Percentiles rank a stretch among this genome's conserved stretches.
These are phyloP conservation scores for Uloborus diversus DNA, from an alignment of 1,140 invertebrate species.

Conservation along the genomic window DNA sequence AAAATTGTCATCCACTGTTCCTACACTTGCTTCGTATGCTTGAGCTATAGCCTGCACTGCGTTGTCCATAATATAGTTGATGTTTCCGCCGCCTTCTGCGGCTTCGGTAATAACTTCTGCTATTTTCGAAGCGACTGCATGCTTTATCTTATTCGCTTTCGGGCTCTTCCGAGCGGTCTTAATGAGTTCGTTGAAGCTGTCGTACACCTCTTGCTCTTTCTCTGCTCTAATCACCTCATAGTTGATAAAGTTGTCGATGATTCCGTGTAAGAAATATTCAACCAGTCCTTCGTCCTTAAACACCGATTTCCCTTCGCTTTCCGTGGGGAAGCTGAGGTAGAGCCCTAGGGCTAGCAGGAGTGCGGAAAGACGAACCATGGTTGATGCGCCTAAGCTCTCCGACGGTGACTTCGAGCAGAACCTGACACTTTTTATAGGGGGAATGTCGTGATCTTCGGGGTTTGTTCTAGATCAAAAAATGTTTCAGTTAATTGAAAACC, in stretches of 20 bases:
- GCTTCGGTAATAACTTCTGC: conserved; percentile 10
- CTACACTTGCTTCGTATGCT: not conserved
- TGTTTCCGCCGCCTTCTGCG: not conserved
- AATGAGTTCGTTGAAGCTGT: not conserved
- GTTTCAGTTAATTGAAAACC: too few relatives aligned
- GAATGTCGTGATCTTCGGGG: too few relatives aligned
- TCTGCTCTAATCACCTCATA: conserved; percentile 2
- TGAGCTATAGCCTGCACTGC: not conserved
- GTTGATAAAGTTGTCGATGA: not conserved
- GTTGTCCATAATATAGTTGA: not conserved
- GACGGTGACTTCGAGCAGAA: too few relatives aligned
- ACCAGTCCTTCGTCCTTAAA: not conserved
- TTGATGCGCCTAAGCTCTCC: too few relatives aligned
- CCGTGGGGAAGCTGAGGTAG: too few relatives aligned
- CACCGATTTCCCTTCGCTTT: not conserved
- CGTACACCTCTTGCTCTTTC: not conserved
- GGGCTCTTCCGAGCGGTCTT: not conserved
- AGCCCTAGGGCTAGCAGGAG: too few relatives aligned
- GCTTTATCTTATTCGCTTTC: conserved; percentile 13
- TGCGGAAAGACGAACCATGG: too few relatives aligned
- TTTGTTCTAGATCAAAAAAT: too few relatives aligned
- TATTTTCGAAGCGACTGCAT: conserved; percentile 4
- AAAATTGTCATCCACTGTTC: conserved; percentile 1
- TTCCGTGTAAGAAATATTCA: not conserved
- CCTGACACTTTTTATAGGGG: too few relatives aligned